These are phyloP conservation scores for Monochamus saltuarius DNA, from an alignment of 1,140 invertebrate genomes.

Conservation along the genomic window DNA sequence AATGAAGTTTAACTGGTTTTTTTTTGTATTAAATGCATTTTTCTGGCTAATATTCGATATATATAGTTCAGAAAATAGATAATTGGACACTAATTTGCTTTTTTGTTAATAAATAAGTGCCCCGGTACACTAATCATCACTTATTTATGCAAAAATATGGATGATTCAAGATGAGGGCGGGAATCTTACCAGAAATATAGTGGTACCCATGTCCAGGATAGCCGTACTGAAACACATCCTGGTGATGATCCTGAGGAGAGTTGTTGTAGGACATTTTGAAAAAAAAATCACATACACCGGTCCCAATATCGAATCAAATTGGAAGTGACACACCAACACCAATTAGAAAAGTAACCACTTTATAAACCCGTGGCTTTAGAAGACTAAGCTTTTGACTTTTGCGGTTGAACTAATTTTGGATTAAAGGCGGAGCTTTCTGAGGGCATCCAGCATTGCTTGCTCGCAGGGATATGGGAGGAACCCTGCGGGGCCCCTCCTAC, in stretches of 20 bases:
- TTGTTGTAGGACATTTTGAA: slow-evolving; percentile 36
- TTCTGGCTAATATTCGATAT: no score
- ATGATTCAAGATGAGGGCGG: no score
- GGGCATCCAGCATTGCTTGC: slow-evolving; percentile 15
- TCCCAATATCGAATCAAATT: slow-evolving; percentile 2
- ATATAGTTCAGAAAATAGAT: no score
- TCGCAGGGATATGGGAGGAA: slow-evolving; percentile 19
- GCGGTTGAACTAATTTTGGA: slow-evolving; percentile 28
- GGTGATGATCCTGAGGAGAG: slow-evolving; percentile 31
- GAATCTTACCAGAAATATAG: slow-evolving; percentile 35
- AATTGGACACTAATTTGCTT: not conserved
- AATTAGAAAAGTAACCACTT: slow-evolving; percentile 14
- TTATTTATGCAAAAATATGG: not conserved
- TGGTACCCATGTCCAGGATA: slow-evolving; percentile 32
- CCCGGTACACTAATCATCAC: slow-evolving; percentile 7
- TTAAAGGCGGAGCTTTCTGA: slow-evolving; percentile 23
- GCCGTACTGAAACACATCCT: slow-evolving; percentile 36
- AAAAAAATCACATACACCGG: slow-evolving; percentile 15
- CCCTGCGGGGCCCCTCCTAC: slow-evolving; percentile 13
- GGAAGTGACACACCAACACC: slow-evolving; percentile 8
- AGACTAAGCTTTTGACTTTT: slow-evolving; percentile 19
- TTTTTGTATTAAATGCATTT: no score
- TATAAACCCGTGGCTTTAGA: slow-evolving; percentile 27
- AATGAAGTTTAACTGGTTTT: no score
- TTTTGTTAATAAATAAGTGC: slow-evolving; percentile 15